Percentiles rank a stretch among this genome's conserved stretches.
Evolutionary conservation across 30 jellyfish, hydroid and myxozoan genomes (phyloP).

Genomic region (Phacellophora camtschatica): DNA sequence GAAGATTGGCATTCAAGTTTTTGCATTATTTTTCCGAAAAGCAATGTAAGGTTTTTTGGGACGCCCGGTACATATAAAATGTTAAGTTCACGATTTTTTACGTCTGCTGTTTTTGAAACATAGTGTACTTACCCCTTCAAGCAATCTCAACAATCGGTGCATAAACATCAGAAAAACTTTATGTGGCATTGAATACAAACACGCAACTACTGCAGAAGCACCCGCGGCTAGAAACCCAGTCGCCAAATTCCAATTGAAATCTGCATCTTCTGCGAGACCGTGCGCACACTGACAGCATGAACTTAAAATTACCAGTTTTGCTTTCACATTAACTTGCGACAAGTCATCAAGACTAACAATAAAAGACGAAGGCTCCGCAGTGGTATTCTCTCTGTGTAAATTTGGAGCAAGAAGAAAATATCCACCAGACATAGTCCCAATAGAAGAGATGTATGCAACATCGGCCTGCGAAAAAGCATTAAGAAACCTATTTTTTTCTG

Average conservation of each 20-base stretch:
- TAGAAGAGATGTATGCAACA: constrained; percentile 9
- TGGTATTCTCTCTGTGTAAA: constrained; percentile 16
- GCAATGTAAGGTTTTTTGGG: no score
- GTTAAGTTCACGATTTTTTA: no score
- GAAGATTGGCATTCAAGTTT: no score
- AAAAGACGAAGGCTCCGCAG: constrained; percentile 45
- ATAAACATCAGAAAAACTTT: background rate
- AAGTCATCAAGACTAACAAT: constrained; percentile 25
- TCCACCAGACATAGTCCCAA: constrained; percentile 24
- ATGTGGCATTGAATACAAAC: constrained; percentile 43
- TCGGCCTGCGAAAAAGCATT: constrained; percentile 11
- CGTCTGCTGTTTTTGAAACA: no score
- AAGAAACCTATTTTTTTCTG: constrained; percentile 17
- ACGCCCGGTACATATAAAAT: no score
- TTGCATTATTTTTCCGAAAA: no score
- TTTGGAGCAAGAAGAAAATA: constrained; percentile 51
- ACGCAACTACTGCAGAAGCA: constrained; percentile 47
- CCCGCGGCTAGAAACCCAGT: constrained; percentile 62
- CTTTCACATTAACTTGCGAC: constrained; percentile 17
- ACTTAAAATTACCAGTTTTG: constrained; percentile 48
- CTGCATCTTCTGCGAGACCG: constrained; percentile 26
- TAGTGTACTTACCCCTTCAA: constrained; percentile 60
- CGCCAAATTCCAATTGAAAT: constrained; percentile 6
- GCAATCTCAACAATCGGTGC: constrained; percentile 28
- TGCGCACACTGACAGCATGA: constrained; percentile 63